Conservation (phyloP, 2,888 invertebrate genomes). For the Perizoma flavofasciatum region DNA sequence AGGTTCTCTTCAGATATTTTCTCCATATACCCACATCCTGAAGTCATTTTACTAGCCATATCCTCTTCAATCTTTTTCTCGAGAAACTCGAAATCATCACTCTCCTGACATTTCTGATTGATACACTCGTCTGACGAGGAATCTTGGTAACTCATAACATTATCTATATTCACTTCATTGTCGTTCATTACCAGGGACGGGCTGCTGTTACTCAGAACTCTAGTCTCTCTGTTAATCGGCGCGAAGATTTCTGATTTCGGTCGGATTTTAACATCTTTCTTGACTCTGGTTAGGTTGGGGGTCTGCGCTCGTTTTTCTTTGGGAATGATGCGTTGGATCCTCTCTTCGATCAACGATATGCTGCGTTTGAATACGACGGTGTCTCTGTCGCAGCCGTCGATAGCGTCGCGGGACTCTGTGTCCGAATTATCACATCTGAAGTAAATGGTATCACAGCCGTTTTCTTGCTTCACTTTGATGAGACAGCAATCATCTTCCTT, state of each 20-base stretch:
- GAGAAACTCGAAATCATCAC: slow-evolving; percentile 69
- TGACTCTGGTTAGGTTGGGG: slow-evolving; percentile 33
- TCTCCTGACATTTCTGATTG: slow-evolving; percentile 59
- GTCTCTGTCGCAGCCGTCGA: slow-evolving; percentile 60
- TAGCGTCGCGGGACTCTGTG: slow-evolving; percentile 66
- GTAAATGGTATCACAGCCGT: slow-evolving; percentile 75
- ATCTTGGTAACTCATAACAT: slow-evolving; percentile 71
- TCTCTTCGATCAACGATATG: slow-evolving; percentile 71
- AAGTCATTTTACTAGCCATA: slow-evolving; percentile 49
- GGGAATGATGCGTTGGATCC: slow-evolving; percentile 67
- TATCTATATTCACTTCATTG: slow-evolving; percentile 69
- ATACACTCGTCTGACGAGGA: slow-evolving; percentile 74
- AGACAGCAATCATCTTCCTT: slow-evolving; percentile 78
- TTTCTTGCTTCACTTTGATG: slow-evolving; percentile 74
- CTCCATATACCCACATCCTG: slow-evolving; percentile 60
- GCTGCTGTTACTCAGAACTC: slow-evolving; percentile 67
- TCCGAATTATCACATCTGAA: slow-evolving; percentile 73
- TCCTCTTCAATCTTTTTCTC: slow-evolving; percentile 72
- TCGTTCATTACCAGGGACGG: slow-evolving; percentile 58
- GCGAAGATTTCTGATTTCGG: slow-evolving; percentile 61
- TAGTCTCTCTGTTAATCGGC: slow-evolving; percentile 52
- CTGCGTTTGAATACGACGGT: slow-evolving; percentile 74
- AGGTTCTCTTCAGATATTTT: slow-evolving; percentile 78
- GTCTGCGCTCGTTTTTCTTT: slow-evolving; percentile 56
- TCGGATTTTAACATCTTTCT: slow-evolving; percentile 40